These are phyloP conservation scores for Rhinophrynus dorsalis DNA, from an alignment of 2,797 vertebrate species.

Conservation along the genomic window DNA sequence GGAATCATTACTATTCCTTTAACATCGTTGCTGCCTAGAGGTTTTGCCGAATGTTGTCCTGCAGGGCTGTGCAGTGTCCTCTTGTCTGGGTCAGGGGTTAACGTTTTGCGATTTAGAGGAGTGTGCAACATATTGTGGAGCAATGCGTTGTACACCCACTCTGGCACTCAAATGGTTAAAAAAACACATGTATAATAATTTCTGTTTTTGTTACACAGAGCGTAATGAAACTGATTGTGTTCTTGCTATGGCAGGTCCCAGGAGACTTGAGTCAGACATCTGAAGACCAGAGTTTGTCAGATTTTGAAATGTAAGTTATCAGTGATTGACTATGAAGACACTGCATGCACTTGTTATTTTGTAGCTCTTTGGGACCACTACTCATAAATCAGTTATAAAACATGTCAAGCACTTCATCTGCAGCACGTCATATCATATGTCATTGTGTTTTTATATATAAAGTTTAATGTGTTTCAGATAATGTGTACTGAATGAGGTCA, in stretches of 20 bases:
- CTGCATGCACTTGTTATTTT: background rate
- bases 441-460: background rate
- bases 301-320: constrained; percentile 95
- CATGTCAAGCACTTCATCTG: background rate
- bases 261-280: constrained; percentile 98
- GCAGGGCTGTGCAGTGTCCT: too few species aligned
- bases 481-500: background rate
- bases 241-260: constrained; percentile 76
- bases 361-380: background rate
- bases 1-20: too few species aligned
- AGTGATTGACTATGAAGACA: background rate
- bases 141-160: too few species aligned
- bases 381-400: constrained; percentile 1
- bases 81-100: too few species aligned
- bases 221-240: constrained; percentile 1
- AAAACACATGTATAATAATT: too few species aligned
- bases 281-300: constrained; percentile 94
- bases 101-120: too few species aligned
- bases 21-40: too few species aligned
- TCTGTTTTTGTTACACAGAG: background rate
- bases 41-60: too few species aligned
- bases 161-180: too few species aligned
- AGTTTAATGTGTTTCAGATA: background rate
- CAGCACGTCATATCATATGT: background rate
- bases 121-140: too few species aligned